Evolutionary conservation across 1,140 invertebrate genomes (phyloP).

Genomic region (Drosophila guanche): DNA sequence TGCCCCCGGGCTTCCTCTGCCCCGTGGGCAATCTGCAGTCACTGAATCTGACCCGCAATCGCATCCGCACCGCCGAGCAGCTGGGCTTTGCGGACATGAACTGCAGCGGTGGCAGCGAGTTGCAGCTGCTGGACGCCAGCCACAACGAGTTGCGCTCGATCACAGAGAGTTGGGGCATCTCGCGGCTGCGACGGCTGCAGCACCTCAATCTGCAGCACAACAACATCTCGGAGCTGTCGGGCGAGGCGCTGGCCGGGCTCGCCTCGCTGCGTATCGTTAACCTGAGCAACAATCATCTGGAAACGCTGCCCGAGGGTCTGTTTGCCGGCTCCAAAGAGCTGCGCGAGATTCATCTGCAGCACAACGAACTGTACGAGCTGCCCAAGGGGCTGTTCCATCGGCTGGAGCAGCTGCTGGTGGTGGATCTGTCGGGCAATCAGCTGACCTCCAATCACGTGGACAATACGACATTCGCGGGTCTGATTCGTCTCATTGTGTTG

Average conservation of each 20-base stretch:
- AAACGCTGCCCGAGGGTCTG: conserved; percentile 89
- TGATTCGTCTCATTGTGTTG: conserved; percentile 92
- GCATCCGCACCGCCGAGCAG: conserved; percentile 89
- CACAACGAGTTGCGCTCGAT: conserved; percentile 90
- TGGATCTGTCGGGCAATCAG: conserved; percentile 94
- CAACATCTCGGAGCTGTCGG: conserved; percentile 91
- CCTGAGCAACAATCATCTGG: conserved; percentile 92
- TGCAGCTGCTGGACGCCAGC: conserved; percentile 91
- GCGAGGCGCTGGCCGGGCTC: conserved; percentile 90
- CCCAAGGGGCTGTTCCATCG: conserved; percentile 92
- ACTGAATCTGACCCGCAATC: conserved; percentile 93
- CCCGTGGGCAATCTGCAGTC: conserved; percentile 90
- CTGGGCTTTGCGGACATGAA: conserved; percentile 87
- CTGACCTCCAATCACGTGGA: conserved; percentile 92
- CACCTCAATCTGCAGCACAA: conserved; percentile 92
- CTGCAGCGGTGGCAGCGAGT: conserved; percentile 85
- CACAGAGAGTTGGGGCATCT: conserved; percentile 89
- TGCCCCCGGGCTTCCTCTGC: conserved; percentile 91
- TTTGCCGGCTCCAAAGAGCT: conserved; percentile 91
- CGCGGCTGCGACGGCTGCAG: conserved; percentile 89
- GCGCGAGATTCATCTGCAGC: conserved; percentile 92
- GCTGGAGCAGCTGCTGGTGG: conserved; percentile 91
- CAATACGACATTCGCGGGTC: conserved; percentile 91
- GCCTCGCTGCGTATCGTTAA: conserved; percentile 91
- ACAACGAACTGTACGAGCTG: conserved; percentile 91